These are phyloP conservation scores for Charanyca ferruginea DNA, from an alignment of 2,888 invertebrate species.

Conservation along the genomic window DNA sequence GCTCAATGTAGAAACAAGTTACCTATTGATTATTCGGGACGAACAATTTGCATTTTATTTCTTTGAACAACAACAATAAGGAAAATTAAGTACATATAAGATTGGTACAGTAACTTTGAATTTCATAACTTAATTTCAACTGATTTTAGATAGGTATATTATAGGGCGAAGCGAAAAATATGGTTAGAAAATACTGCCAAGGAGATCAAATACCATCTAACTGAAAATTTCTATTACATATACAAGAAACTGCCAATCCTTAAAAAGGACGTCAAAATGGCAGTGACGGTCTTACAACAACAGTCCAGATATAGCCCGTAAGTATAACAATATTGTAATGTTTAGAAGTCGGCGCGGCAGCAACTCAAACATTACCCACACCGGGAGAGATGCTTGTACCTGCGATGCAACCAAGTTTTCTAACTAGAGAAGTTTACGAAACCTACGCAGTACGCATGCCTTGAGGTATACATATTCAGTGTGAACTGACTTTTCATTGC, in stretches of 20 bases:
- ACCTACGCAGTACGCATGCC: slow-evolving; percentile 6
- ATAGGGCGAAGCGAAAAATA: slow-evolving; percentile 34
- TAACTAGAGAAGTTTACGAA: slow-evolving; percentile 29
- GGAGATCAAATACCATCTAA: slow-evolving; percentile 54
- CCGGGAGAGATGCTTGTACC: slow-evolving; percentile 13
- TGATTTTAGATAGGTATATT: slow-evolving; percentile 20
- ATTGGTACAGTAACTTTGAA: slow-evolving; percentile 36
- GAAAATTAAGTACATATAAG: slow-evolving; percentile 60
- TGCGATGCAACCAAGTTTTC: slow-evolving; percentile 11
- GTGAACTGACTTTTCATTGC: neutral
- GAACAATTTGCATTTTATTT: slow-evolving; percentile 67
- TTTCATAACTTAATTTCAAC: slow-evolving; percentile 45
- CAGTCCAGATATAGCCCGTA: slow-evolving; percentile 59
- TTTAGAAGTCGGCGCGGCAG: neutral
- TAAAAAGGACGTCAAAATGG: slow-evolving; percentile 61
- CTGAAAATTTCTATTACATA: slow-evolving; percentile 40
- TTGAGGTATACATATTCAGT: neutral
- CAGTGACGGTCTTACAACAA: slow-evolving; percentile 57
- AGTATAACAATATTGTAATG: slow-evolving; percentile 50
- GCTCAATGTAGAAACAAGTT: slow-evolving; percentile 14
- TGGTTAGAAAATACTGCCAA: slow-evolving; percentile 56
- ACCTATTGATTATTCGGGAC: slow-evolving; percentile 21
- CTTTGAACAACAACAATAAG: slow-evolving; percentile 56
- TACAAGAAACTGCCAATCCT: slow-evolving; percentile 55
- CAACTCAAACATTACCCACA: slow-evolving; percentile 5